Evolutionary conservation across 92 coral and sea anemone species (phyloP).

Genomic region (Porites divaricata): DNA sequence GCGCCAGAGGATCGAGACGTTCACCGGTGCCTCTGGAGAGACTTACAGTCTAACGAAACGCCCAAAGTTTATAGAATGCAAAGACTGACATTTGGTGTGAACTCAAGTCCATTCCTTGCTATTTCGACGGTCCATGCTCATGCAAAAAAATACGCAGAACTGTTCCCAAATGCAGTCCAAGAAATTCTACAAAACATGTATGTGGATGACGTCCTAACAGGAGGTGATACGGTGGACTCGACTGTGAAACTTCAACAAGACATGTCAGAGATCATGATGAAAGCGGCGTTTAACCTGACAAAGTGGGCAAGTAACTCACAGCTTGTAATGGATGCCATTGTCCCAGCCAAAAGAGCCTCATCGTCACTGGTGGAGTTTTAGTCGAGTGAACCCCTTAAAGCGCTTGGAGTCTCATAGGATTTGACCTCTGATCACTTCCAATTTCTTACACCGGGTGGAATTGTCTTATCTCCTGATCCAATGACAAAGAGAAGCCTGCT

Average conservation of each 20-base stretch:
- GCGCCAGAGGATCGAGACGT: too few relatives aligned
- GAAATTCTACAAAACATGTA: constrained; percentile 36
- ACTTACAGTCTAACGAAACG: too few relatives aligned
- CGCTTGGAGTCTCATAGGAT: constrained; percentile 40
- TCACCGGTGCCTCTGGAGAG: too few relatives aligned
- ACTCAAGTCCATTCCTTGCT: constrained; percentile 41
- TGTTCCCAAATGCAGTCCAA: constrained; percentile 18
- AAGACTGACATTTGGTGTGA: constrained; percentile 59
- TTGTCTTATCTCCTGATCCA: neutral
- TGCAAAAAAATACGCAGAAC: neutral
- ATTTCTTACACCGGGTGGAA: constrained; percentile 12
- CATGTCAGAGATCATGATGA: constrained; percentile 20
- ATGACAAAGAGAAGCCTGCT: constrained; percentile 33
- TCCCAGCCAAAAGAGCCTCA: neutral
- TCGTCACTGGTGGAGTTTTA: constrained; percentile 11
- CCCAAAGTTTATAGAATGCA: constrained; percentile 49
- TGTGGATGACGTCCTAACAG: constrained; percentile 49
- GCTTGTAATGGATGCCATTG: constrained; percentile 21
- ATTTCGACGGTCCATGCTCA: constrained; percentile 41
- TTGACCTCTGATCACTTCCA: constrained; percentile 8
- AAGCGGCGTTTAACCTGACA: constrained; percentile 52
- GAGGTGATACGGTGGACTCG: constrained; percentile 22
- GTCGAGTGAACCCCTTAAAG: constrained; percentile 36
- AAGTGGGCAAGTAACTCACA: constrained; percentile 54
- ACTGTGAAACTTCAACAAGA: constrained; percentile 28